These are phyloP conservation scores for Cheilosia urbana DNA, from an alignment of 2,888 invertebrate genomes.

Conservation along the genomic window DNA sequence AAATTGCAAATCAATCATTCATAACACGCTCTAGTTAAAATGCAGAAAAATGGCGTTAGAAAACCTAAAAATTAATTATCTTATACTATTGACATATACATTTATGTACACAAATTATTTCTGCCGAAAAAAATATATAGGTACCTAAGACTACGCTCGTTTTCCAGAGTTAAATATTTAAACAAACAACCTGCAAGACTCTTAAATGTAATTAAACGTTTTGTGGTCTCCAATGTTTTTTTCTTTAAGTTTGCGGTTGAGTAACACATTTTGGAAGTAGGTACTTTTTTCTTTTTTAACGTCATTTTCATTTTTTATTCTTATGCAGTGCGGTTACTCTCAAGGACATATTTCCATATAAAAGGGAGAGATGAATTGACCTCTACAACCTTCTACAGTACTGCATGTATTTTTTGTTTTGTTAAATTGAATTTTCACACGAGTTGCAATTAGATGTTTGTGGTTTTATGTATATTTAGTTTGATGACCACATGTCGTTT, in stretches of 20 bases:
- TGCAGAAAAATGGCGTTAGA: too few species aligned
- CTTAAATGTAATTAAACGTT: slow-evolving; percentile 45
- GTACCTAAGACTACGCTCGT: too few species aligned
- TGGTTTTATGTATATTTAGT: slow-evolving; percentile 43
- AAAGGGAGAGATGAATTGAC: slow-evolving; percentile 22
- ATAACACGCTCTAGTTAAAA: too few species aligned
- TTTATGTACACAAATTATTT: too few species aligned
- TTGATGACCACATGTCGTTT: slow-evolving; percentile 48
- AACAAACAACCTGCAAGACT: not conserved
- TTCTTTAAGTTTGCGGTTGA: slow-evolving; percentile 48
- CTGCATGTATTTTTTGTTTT: slow-evolving; percentile 15
- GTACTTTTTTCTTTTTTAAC: not conserved
- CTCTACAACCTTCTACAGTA: not conserved
- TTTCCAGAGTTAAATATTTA: not conserved
- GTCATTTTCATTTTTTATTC: slow-evolving; percentile 5
- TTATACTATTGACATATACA: too few species aligned
- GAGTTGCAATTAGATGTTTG: slow-evolving; percentile 53
- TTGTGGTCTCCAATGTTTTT: slow-evolving; percentile 45
- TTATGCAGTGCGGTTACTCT: slow-evolving; percentile 40
- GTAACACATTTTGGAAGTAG: slow-evolving; percentile 50
- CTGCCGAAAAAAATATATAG: too few species aligned
- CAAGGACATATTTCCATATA: slow-evolving; percentile 44
- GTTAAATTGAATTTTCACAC: slow-evolving; percentile 52
- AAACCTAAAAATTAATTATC: too few species aligned
- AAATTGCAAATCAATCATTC: too few species aligned